phyloP scores from a whole-genome alignment of 2,888 invertebrate genomes.

The Salpingus planirostris region DNA sequence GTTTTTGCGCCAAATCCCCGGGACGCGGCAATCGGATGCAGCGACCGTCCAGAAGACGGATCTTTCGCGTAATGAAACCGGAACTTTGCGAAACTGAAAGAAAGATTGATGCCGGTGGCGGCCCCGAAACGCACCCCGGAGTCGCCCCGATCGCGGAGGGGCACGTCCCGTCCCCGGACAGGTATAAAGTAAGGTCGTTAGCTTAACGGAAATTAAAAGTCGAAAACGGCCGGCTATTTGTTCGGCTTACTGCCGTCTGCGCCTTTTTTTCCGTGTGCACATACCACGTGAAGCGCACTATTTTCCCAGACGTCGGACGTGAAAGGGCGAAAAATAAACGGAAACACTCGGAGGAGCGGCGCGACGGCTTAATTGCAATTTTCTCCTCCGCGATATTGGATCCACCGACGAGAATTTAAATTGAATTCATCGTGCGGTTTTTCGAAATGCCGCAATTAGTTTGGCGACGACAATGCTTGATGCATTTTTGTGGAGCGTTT shows the following conservation, averaged over 20 bases:
- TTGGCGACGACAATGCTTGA: no score
- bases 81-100: slow-evolving; percentile 28
- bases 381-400: no score
- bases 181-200: slow-evolving; percentile 32
- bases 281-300: background rate
- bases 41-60: slow-evolving; percentile 31
- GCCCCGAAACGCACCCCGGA: slow-evolving; percentile 7
- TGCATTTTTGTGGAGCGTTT: no score
- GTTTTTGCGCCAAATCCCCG: no score
- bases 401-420: no score
- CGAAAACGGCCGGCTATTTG: slow-evolving; percentile 28
- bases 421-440: no score
- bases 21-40: slow-evolving; percentile 11
- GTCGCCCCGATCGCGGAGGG: background rate
- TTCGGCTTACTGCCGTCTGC: slow-evolving; percentile 27
- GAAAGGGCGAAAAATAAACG: background rate
- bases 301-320: background rate
- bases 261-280: background rate
- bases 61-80: slow-evolving; percentile 36
- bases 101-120: slow-evolving; percentile 30
- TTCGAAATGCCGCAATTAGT: no score
- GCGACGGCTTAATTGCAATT: background rate
- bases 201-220: slow-evolving; percentile 34
- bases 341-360: background rate
- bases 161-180: slow-evolving; percentile 16